Conservation (phyloP, 2,113 vertebrate genomes). For the Tinamus guttatus region DNA sequence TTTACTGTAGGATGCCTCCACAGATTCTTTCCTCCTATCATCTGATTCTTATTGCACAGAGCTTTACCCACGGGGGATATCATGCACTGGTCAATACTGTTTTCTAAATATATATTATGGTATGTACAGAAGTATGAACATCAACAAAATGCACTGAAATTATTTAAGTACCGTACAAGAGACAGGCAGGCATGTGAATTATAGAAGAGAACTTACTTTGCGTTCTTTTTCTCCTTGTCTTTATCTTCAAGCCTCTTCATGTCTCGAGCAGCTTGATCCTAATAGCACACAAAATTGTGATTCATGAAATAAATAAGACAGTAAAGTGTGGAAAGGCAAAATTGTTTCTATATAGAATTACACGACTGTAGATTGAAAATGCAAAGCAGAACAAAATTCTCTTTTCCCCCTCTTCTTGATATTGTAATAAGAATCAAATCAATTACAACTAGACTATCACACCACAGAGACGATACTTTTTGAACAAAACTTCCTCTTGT, state of each 20-base stretch:
- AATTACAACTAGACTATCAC: not conserved
- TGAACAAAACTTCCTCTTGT: not conserved
- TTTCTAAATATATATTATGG: not conserved
- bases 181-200: conserved; percentile 16
- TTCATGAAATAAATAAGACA: conserved; percentile 3
- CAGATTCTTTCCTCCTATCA: not conserved
- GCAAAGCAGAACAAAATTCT: not conserved
- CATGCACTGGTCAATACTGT: not conserved
- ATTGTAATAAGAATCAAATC: not conserved
- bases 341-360: not conserved
- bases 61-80: not conserved
- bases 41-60: not conserved
- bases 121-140: not conserved
- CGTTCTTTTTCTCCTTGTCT: conserved; percentile 92
- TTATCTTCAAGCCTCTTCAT: conserved; percentile 97
- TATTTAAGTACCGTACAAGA: not conserved
- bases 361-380: not conserved
- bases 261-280: conserved; percentile 97
- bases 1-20: not conserved
- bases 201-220: conserved; percentile 88
- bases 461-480: not conserved
- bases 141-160: not conserved
- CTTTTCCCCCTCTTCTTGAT: too few species aligned
- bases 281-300: conserved; percentile 60
- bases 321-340: conserved; percentile 2